phyloP scores from a whole-genome alignment of 1,140 invertebrate genomes.

The Cylas formicarius region DNA sequence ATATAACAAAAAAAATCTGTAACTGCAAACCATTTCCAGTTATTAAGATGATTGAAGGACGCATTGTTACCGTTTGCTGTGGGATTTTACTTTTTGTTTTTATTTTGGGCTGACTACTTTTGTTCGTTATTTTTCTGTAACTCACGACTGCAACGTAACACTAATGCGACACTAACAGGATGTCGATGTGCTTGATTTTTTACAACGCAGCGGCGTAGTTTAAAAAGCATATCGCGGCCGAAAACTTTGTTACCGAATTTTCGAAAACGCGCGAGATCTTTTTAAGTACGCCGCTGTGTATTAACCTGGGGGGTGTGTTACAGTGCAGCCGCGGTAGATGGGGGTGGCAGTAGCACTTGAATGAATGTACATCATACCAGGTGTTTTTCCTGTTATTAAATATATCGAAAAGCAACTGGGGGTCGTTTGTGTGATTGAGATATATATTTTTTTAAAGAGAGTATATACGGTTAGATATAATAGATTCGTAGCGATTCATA shows the following conservation, averaged over 20 bases:
- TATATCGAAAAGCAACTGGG: too few relatives aligned
- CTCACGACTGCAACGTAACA: slow-evolving; percentile 44
- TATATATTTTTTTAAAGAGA: too few relatives aligned
- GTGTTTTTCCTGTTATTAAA: too few relatives aligned
- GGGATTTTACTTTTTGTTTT: slow-evolving; percentile 39
- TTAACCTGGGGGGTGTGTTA: slow-evolving; percentile 37
- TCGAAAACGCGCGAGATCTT: slow-evolving; percentile 8
- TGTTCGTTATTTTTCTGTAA: slow-evolving; percentile 39
- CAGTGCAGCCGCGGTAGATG: slow-evolving; percentile 40
- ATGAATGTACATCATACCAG: too few relatives aligned
- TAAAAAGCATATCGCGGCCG: not conserved
- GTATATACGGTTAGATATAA: too few relatives aligned
- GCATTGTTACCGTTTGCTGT: slow-evolving; percentile 40
- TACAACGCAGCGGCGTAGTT: slow-evolving; percentile 3
- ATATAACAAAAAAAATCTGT: slow-evolving; percentile 7
- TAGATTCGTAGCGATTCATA: too few relatives aligned
- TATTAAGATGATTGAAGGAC: slow-evolving; percentile 36
- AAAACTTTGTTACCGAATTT: slow-evolving; percentile 5
- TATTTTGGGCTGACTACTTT: slow-evolving; percentile 39
- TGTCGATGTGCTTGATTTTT: slow-evolving; percentile 39
- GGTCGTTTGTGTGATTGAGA: too few relatives aligned
- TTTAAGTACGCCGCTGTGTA: slow-evolving; percentile 7
- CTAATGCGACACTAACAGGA: slow-evolving; percentile 35
- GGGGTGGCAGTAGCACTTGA: slow-evolving; percentile 25
- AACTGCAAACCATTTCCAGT: slow-evolving; percentile 9